Base-by-base conservation (phyloP, 2,113 vertebrate species). In the Physeter macrocephalus region DNA sequence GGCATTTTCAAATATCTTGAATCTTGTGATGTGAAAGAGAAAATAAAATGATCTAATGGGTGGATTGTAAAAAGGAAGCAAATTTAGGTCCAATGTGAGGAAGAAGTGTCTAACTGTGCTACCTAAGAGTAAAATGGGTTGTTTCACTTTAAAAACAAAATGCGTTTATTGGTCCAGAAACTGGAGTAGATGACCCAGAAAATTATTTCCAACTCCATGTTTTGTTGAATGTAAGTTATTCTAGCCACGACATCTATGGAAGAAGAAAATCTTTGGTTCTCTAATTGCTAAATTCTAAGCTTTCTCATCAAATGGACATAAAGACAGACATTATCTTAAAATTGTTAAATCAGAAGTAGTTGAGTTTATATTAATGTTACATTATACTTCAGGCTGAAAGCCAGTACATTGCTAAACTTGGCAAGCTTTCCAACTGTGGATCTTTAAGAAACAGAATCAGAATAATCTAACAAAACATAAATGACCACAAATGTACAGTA, bases 251-350 rank as follows among this genome's bases (percentile, higher is more conserved):
- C 69, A 49, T 74, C 11, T 66, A 72, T 49, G 31, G 62, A 88
- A 17, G n/a, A 72, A 96, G 29, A 29, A 46, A 85, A 75, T 34
- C 6, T 12, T 92, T 83, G 41, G 2, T 93, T 95, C 31, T 93
- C 41, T 92, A 90, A 66, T 83, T 72, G 81, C 31, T 95, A 84
- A 80, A 95, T 66, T 64, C 46, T 66, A 82, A 88, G 61, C 34
- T 96, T 93, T 72, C 11, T 80, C n/a, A 75, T 49, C 41, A 84
- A 93, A 62, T 67, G 39, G 10, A 49, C 7, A 71, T n/a, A 29
- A 69, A 93, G 12, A 80, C 3, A 67, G 66, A 96, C 86, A 93
- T 87, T 83, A 85, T 82, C 71, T 94, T 93, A 25, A 94, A 93
- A 81, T 39, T 34, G 4, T 41, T 81, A 67, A 91, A 62, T 93